Evolutionary conservation across 2,888 invertebrate species (phyloP).

Genomic region (Tenthredo distinguenda): DNA sequence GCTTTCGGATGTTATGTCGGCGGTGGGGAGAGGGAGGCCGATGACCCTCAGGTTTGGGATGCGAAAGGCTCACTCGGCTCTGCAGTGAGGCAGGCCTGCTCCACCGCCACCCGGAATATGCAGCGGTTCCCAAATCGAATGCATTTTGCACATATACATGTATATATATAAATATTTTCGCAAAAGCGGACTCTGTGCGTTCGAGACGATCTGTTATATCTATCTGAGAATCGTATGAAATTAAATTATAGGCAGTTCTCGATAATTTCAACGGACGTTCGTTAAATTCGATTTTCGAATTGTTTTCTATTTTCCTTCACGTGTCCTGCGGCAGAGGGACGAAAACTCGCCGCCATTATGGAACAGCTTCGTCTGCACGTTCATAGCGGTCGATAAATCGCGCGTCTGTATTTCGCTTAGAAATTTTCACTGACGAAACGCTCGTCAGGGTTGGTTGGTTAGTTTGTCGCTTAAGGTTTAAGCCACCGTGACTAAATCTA

Average conservation of each 20-base stretch:
- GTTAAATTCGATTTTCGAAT: neutral
- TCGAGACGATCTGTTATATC: neutral
- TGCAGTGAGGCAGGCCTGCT: conserved; percentile 76
- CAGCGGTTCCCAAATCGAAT: conserved; percentile 59
- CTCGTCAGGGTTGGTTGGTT: neutral
- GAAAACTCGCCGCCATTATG: neutral
- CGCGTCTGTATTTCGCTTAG: neutral
- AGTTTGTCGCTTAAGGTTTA: neutral
- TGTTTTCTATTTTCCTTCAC: neutral
- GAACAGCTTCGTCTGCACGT: neutral
- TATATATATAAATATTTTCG: neutral
- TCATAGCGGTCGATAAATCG: neutral
- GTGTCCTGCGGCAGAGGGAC: neutral
- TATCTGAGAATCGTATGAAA: neutral
- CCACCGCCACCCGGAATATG: conserved; percentile 59
- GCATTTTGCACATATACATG: conserved; percentile 1
- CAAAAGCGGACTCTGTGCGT: neutral
- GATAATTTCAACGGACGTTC: neutral
- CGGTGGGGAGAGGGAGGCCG: conserved; percentile 54
- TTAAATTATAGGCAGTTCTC: neutral
- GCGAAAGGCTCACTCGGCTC: conserved; percentile 74
- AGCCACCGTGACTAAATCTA: neutral
- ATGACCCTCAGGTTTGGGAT: conserved; percentile 65
- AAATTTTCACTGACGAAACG: neutral
- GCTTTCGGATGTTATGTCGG: conserved; percentile 50